Base-by-base conservation (phyloP, 2,888 invertebrate genomes). In the Drosophila tanythrix region DNA sequence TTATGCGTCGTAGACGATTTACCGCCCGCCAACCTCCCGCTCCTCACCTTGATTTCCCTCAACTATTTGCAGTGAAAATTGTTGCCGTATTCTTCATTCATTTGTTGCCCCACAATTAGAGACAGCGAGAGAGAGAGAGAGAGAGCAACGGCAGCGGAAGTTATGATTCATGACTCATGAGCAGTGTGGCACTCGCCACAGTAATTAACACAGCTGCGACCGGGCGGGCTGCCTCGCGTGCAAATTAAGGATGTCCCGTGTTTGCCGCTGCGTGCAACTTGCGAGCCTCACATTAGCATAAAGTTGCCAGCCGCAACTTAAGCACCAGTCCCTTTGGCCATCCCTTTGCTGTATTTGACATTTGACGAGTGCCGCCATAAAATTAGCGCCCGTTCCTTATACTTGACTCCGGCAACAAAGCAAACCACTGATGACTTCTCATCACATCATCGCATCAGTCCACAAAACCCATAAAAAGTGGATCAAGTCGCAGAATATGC, bases 81-180 rank as follows among this genome's bases (percentile, higher is more conserved):
- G 68, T 62, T 43, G 50, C 59, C 18, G 40, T 53, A 25, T 53
- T 53, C 53, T 56, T 56, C 56, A 38, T 29, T 55, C 51, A 59
- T 43, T 56, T 66, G 62, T 56, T 86, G 82, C 77, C 75, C 74
- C 84, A 90, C 84, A 87, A 90, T 87, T 89, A 89, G 84, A 83
- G 75, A 43, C 21, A 13, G 35, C 13, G 13, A 4, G 11, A 35
- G 4, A 11, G 33, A 7, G 38, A 38, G 18, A 13, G 21, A 3
- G 7, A 25, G 21, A 46, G 6, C 15, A 46, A 15, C 15, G 15
- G 55, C 65, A 79, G 76, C 79, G 90, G 84, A 87, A 89, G 84
- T 87, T 89, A 90, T 89, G 87, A 87, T 79, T 85, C 84, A 86
- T 83, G 83, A 83, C 72, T 89, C 89, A 88, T 80, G 85, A 78